phyloP scores from a whole-genome alignment of 2,888 invertebrate genomes.

The Drosophila kuntzei region DNA sequence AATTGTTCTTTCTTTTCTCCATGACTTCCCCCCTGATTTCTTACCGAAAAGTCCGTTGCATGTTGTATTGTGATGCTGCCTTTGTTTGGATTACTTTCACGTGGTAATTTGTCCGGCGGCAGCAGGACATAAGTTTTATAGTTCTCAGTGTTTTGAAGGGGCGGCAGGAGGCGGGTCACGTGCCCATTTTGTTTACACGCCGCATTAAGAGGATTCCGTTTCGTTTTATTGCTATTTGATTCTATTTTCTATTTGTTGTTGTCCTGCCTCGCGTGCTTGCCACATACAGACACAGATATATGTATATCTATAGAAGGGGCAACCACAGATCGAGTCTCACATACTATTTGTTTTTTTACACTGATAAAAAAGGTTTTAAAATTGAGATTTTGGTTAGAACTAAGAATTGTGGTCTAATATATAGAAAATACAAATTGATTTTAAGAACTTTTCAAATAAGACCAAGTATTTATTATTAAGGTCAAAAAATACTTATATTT shows the following conservation, averaged over 20 bases:
- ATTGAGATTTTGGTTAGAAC: too few species aligned
- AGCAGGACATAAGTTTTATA: constrained; percentile 40
- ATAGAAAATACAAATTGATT: too few species aligned
- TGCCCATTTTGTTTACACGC: constrained; percentile 83
- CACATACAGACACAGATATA: constrained; percentile 16
- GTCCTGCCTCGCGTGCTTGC: constrained; percentile 31
- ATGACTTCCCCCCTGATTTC: constrained; percentile 4
- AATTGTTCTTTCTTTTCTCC: constrained; percentile 41
- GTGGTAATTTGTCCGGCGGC: constrained; percentile 66
- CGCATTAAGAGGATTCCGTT: constrained; percentile 82
- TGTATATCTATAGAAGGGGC: background rate
- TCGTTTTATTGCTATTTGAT: constrained; percentile 77
- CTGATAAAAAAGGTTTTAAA: too few species aligned
- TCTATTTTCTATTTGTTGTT: constrained; percentile 69
- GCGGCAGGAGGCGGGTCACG: constrained; percentile 69
- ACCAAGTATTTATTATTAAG: too few species aligned
- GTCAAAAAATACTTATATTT: too few species aligned
- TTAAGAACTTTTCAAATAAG: too few species aligned
- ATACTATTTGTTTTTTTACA: constrained; percentile 59
- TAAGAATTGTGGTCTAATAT: too few species aligned
- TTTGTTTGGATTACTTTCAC: constrained; percentile 54
- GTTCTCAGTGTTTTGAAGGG: constrained; percentile 4
- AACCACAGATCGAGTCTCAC: constrained; percentile 51
- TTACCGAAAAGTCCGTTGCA: background rate
- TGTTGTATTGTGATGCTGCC: constrained; percentile 53